Percentiles rank a stretch among this genome's conserved stretches.
phyloP scores from a whole-genome alignment of 2,797 vertebrate species.

The Periophthalmus magnuspinnatus region DNA sequence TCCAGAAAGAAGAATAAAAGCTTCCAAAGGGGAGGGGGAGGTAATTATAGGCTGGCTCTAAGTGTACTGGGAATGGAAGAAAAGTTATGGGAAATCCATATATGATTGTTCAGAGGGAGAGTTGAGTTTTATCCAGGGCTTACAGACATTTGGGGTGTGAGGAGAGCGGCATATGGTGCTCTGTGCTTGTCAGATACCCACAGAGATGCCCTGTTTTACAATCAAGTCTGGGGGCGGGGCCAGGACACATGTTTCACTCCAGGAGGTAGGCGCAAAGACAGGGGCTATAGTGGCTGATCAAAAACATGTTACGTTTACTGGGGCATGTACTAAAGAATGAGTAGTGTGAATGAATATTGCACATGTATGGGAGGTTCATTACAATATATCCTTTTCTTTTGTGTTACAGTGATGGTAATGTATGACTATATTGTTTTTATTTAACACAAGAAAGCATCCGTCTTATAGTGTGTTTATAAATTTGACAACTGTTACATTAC shows the following conservation, averaged over 20 bases:
- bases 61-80: conserved; percentile 17
- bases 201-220: conserved; percentile 28
- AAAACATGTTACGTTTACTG: not conserved
- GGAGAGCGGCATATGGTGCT: conserved; percentile 35
- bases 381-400: not conserved
- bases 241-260: conserved; percentile 11
- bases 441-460: too few relatives aligned
- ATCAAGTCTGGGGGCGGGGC: conserved; percentile 15
- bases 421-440: too few relatives aligned
- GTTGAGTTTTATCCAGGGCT: conserved; percentile 20
- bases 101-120: conserved; percentile 21
- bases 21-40: not conserved
- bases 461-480: too few relatives aligned
- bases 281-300: conserved; percentile 14
- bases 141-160: conserved; percentile 15
- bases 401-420: not conserved
- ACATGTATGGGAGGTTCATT: not conserved
- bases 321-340: not conserved
- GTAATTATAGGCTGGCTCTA: conserved; percentile 48
- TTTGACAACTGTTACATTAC: too few relatives aligned
- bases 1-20: conserved; percentile 27
- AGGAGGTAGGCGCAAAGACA: conserved; percentile 7
- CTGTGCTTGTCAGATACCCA: conserved; percentile 26
- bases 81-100: conserved; percentile 30
- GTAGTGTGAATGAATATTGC: not conserved